Conservation (phyloP, 2,113 vertebrate species). For the Hippopotamus amphibius region DNA sequence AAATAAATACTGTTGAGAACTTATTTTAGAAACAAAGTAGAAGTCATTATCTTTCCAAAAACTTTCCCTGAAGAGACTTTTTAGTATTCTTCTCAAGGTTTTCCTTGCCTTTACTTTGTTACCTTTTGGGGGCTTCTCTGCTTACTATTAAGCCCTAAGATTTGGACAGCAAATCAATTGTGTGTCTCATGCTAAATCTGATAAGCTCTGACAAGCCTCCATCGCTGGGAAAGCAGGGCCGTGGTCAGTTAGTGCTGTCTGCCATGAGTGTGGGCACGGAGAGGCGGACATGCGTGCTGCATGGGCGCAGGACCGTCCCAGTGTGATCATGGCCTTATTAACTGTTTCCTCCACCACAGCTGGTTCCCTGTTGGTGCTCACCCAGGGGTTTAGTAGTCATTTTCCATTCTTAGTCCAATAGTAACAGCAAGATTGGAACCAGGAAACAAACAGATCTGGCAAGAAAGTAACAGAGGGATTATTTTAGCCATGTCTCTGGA, state of each 20-base stretch:
- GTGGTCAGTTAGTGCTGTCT: background rate
- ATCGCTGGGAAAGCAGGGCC: background rate
- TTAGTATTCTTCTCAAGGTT: background rate
- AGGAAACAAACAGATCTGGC: background rate
- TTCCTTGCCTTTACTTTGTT: conserved; percentile 18
- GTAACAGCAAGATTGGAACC: background rate
- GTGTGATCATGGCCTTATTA: background rate
- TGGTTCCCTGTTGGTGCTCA: background rate
- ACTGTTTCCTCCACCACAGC: background rate
- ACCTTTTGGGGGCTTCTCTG: background rate
- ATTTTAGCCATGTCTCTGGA: background rate
- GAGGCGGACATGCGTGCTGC: fast-evolving
- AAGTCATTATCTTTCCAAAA: background rate
- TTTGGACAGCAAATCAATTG: background rate
- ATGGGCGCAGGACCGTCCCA: fast-evolving
- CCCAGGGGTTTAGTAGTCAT: background rate
- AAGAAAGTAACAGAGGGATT: background rate
- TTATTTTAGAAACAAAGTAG: conserved; percentile 33
- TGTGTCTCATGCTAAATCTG: background rate
- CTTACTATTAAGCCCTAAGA: conserved; percentile 21
- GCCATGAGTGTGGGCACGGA: fast-evolving
- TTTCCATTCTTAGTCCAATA: background rate
- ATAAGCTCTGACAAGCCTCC: background rate
- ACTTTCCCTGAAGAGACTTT: conserved; percentile 18
- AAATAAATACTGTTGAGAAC: background rate